Evolutionary conservation across 2,888 invertebrate species (phyloP), one percentile per base, ranked within the genome.

Genomic region (Chorisops tibialis): DNA sequence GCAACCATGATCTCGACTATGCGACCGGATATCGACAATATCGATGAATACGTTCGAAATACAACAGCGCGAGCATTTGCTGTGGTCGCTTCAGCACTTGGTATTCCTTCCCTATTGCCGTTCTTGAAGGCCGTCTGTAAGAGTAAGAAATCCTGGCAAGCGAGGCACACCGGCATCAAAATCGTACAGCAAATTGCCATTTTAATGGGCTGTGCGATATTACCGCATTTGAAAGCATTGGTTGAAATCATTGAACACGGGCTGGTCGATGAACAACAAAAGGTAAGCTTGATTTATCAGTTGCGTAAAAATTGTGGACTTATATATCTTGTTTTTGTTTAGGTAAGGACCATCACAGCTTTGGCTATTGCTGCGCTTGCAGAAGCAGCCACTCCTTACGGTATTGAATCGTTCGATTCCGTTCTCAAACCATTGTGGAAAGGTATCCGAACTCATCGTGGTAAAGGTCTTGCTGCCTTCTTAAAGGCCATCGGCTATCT

Each of bases 1-100:
- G 99, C 99, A 3, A 99, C 99, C 12, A 99, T 99, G 99, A 99
- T 99, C 73, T 98, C 98, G 4, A 99, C 99, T 0, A 99, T 99
- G 99, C 84, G 99, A 75, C 99, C 99, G 0, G 99, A 99, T 81
- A 99, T 99, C 71, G 99, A 99, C 79, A 99, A 99, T 76, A 97
- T 97, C 71, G 98, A 98, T 78, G 97, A 98, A 80, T 99, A 99
- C 74, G 99, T 99, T 39, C 86, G 99, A 74, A 99, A 99, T 78
- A 99, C 99, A 0, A 99, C 99, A 0, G 99, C 99, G 4, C 85
- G 99, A 72, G 99, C 99, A 0, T 99, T 99, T 79, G 99, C 99
- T n/a, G 99, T 99, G 1, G 99, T 99, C 1, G 99, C 99, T 2
- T 99, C 98, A 2, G 98, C 99, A 61, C 82, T 99, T 65, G 99